Evolutionary conservation across 2,888 invertebrate genomes (phyloP).

Genomic region (Lepidonotus clava): DNA sequence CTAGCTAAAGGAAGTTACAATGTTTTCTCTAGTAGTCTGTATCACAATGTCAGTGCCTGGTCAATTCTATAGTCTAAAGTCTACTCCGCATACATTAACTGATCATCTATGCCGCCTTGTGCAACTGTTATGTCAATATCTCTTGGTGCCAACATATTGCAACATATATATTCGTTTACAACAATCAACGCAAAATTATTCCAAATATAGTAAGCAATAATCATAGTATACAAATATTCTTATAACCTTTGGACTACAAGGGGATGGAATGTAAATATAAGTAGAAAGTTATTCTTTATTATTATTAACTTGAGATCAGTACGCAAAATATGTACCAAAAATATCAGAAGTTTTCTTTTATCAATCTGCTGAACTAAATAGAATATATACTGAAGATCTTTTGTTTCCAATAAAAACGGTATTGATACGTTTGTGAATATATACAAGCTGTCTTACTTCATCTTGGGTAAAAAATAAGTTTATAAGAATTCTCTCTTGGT

Average conservation of each 20-base stretch:
- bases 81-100: too few species aligned
- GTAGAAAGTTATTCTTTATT: not conserved
- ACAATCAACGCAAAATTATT: too few species aligned
- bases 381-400: not conserved
- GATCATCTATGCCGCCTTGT: too few species aligned
- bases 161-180: too few species aligned
- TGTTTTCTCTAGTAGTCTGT: not conserved
- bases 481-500: constrained; percentile 27
- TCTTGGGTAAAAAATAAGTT: constrained; percentile 17
- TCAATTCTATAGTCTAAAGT: too few species aligned
- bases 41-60: not conserved
- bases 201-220: not conserved
- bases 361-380: too few species aligned
- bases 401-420: not conserved
- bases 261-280: not conserved
- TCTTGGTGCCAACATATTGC: too few species aligned
- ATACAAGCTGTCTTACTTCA: constrained; percentile 2
- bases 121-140: too few species aligned
- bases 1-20: not conserved
- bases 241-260: not conserved
- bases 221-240: not conserved
- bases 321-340: constrained; percentile 1
- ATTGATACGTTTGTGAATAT: not conserved
- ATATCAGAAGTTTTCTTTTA: too few species aligned
- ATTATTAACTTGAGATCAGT: not conserved